Percentiles rank a stretch among this genome's conserved stretches.
phyloP scores from a whole-genome alignment of 2,888 invertebrate species.

The Synergus umbraculus region DNA sequence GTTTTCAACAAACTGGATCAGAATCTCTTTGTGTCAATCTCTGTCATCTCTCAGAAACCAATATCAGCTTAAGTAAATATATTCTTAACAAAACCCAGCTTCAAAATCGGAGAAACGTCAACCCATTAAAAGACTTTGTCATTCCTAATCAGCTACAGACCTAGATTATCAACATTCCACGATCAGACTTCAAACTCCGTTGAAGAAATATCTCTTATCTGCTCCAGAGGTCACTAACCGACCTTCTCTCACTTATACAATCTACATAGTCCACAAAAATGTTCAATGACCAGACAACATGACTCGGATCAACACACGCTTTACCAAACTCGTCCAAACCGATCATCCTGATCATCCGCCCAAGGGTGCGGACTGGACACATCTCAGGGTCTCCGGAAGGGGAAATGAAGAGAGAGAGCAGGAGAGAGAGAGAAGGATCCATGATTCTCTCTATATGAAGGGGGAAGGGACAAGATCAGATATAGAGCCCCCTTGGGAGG shows the following conservation, averaged over 20 bases:
- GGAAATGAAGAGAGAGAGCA: slow-evolving; percentile 33
- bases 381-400: slow-evolving; percentile 21
- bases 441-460: slow-evolving; percentile 20
- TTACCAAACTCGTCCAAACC: slow-evolving; percentile 7
- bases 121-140: slow-evolving; percentile 4
- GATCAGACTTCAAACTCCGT: slow-evolving; percentile 10
- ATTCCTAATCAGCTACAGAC: slow-evolving; percentile 4
- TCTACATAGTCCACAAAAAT: slow-evolving; percentile 19
- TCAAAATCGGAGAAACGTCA: not conserved
- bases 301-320: slow-evolving; percentile 25
- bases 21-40: not conserved
- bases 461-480: slow-evolving; percentile 54
- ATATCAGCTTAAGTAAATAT: not conserved
- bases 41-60: not conserved
- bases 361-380: slow-evolving; percentile 49
- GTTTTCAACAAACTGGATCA: not conserved
- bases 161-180: slow-evolving; percentile 30
- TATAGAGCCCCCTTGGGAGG: slow-evolving; percentile 48
- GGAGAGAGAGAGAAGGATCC: slow-evolving; percentile 42
- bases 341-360: slow-evolving; percentile 38
- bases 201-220: slow-evolving; percentile 36
- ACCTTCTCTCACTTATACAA: slow-evolving; percentile 12
- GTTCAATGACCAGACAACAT: slow-evolving; percentile 20
- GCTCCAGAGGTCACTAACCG: slow-evolving; percentile 18
- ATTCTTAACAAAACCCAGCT: not conserved